A percentile compares a stretch with the other conserved stretches of the same genome.
Conservation (phyloP, 2,888 invertebrate genomes). For the Graphium colonna region DNA sequence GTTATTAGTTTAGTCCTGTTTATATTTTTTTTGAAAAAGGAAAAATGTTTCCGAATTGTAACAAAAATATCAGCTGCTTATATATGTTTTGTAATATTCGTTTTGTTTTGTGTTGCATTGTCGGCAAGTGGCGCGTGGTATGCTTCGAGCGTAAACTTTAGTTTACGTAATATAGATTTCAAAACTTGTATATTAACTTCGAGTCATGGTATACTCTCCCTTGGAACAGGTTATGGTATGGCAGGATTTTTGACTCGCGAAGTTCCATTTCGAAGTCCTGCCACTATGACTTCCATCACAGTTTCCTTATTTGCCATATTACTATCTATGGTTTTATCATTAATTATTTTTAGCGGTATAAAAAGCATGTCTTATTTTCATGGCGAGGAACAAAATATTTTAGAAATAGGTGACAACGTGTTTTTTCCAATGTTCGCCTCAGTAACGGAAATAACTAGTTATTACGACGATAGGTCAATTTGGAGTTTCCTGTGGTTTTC, state of each 20-base stretch:
- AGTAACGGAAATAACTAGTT: conserved; percentile 56
- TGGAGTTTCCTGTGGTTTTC: conserved; percentile 65
- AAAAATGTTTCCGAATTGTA: conserved; percentile 44
- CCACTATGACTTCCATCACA: conserved; percentile 61
- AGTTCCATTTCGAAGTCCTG: conserved; percentile 61
- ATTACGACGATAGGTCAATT: conserved; percentile 50
- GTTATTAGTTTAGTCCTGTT: conserved; percentile 43
- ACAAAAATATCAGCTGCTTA: conserved; percentile 45
- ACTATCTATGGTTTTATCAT: conserved; percentile 41
- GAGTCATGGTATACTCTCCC: conserved; percentile 44
- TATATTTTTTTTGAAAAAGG: conserved; percentile 51
- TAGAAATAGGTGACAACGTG: conserved; percentile 48
- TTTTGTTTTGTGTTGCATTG: conserved; percentile 53
- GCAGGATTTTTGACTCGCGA: conserved; percentile 52
- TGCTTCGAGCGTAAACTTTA: conserved; percentile 40
- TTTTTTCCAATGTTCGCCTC: conserved; percentile 55
- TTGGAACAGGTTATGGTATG: conserved; percentile 59
- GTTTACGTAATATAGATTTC: conserved; percentile 40
- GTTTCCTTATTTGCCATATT: conserved; percentile 47
- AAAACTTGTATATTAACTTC: conserved; percentile 38
- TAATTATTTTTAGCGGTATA: conserved; percentile 56
- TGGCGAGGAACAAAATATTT: conserved; percentile 58
- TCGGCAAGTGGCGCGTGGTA: conserved; percentile 63
- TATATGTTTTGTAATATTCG: conserved; percentile 41
- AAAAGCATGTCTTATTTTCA: conserved; percentile 67